Evolutionary conservation across 2,113 vertebrate species (phyloP).

Genomic region (Piaya cayana): DNA sequence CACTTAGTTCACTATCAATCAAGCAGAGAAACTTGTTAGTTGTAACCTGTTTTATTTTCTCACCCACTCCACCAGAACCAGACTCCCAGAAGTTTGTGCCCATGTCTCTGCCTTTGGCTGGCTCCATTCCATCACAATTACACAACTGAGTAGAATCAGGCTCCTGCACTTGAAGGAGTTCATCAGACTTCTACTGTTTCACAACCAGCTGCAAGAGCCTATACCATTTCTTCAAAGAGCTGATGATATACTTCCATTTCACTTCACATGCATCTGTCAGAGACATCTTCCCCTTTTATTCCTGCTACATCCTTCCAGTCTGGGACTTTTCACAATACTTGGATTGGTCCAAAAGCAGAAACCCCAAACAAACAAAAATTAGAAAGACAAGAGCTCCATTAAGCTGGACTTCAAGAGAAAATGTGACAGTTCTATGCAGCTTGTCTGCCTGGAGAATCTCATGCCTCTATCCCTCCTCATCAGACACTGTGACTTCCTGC

Average conservation of each 20-base stretch:
- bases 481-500: neutral
- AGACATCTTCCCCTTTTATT: neutral
- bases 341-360: neutral
- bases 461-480: neutral
- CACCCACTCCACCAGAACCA: conserved; percentile 72
- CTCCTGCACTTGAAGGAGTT: conserved; percentile 78
- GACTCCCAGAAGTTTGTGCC: conserved; percentile 76
- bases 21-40: conserved; percentile 79
- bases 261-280: neutral
- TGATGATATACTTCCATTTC: neutral
- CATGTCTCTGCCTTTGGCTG: conserved; percentile 79
- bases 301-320: accelerated
- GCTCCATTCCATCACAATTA: conserved; percentile 92
- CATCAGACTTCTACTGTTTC: conserved; percentile 78
- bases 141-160: conserved; percentile 85
- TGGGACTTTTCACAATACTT: neutral
- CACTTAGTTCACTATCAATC: conserved; percentile 87
- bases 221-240: conserved; percentile 27
- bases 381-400: neutral
- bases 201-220: conserved; percentile 67
- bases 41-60: conserved; percentile 63
- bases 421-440: neutral
- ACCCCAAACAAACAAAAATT: neutral
- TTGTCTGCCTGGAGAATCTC: neutral
- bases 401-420: neutral